Base-by-base conservation (phyloP, 2,797 vertebrate species). In the Craterocephalus amniculus region DNA sequence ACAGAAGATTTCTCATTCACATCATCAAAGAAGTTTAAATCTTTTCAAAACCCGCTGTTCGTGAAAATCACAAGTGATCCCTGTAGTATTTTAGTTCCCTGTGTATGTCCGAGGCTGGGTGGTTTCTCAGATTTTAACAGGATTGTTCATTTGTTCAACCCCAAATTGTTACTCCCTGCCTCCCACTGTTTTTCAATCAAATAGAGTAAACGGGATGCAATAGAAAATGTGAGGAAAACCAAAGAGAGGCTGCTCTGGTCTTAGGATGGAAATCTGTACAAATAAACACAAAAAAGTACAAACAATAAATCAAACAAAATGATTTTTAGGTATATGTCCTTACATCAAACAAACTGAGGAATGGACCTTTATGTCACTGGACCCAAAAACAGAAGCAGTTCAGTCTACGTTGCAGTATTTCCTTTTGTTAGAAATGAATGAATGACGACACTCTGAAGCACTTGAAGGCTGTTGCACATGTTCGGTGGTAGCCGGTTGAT, bases 391-490 rank as follows among this genome's bases (percentile, higher is more conserved):
- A 77, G 43, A 76, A 76, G 76, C 29, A 43, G 38, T 13, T 56
- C 24, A 58, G 70, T 76, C 59, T 65, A 26, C 27, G 35, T 74
- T 32, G 58, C 71, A 72, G 54, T 68, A 76, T 64, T 79, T 84
- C 45, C 67, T 75, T 52, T 69, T 64, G 35, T 74, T 66, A 60
- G 58, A 12, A 61, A 80, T 71, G 59, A 77, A 70, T 81, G 79
- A 80, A 86, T 67, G 78, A 71, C 18, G 66, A 74, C 79, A 79
- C 77, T 18, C 63, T 60, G 68, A 83, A 62, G 85, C 86, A 80
- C 88, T 85, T 74, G 72, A 84, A 76, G 76, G 72, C 36, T 78
- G 81, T 88, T 82, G 83, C 78, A 87, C 89, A 84, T 45, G 83
- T 74, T 89, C 68, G 20, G 60, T 81, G 75, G 78, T 71, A 79